A percentile compares a stretch with the other conserved stretches of the same genome.
Conservation (phyloP, 2,888 invertebrate genomes). For the Erpobdella octoculata region DNA sequence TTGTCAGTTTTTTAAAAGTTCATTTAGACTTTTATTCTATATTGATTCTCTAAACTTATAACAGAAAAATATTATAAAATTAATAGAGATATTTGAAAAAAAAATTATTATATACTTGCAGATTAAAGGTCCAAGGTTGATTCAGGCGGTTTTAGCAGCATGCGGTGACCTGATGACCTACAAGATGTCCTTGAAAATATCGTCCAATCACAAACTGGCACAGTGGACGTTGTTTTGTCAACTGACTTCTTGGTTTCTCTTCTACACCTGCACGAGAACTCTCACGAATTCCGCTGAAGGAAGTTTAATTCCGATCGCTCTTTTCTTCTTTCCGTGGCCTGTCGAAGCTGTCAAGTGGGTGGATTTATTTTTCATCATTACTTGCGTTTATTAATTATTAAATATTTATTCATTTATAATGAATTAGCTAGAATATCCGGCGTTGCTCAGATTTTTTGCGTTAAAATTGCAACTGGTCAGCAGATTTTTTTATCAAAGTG, state of each 20-base stretch:
- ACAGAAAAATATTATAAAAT: no score
- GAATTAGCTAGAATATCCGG: no score
- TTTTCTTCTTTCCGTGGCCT: constrained; percentile 61
- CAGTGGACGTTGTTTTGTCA: constrained; percentile 67
- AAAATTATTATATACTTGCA: no score
- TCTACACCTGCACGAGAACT: constrained; percentile 79
- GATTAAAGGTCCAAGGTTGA: constrained; percentile 61
- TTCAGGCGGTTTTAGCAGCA: constrained; percentile 71
- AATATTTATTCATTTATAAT: no score
- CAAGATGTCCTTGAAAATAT: constrained; percentile 47
- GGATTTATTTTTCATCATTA: background rate
- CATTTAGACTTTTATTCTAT: no score
- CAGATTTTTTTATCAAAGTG: no score
- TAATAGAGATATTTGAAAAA: no score
- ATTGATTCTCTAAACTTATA: no score
- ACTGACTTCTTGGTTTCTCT: constrained; percentile 79
- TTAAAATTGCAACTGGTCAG: no score
- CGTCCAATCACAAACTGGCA: constrained; percentile 22
- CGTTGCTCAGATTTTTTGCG: no score
- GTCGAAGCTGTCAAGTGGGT: constrained; percentile 23
- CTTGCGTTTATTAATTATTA: background rate
- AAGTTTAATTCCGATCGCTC: constrained; percentile 68
- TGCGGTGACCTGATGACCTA: constrained; percentile 69
- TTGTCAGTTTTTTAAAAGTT: no score
- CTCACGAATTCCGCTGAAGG: constrained; percentile 80